Conservation (phyloP, 2,797 vertebrate genomes). For the Chelon auratus region DNA sequence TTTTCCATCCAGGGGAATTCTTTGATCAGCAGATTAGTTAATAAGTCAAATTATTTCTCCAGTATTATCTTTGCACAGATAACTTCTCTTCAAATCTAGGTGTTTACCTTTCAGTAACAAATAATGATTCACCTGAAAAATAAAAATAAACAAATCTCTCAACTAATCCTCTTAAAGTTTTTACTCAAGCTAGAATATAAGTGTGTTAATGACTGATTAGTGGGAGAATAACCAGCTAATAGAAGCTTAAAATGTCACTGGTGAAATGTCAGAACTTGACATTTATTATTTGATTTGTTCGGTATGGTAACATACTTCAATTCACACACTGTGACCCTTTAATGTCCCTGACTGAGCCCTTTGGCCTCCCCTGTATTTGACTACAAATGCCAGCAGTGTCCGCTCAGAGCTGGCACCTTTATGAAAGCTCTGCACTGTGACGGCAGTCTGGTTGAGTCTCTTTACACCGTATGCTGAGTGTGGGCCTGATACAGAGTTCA, state of each 20-base stretch:
- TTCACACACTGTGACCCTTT: not conserved
- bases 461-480: conserved; percentile 61
- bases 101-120: not conserved
- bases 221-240: not conserved
- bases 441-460: conserved; percentile 51
- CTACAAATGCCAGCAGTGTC: conserved; percentile 35
- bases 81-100: not conserved
- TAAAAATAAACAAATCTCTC: not conserved
- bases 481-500: conserved; percentile 56
- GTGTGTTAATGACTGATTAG: not conserved
- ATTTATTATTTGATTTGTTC: not conserved
- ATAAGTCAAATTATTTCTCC: no score
- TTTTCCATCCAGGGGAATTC: not conserved
- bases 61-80: no score
- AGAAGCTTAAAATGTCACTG: not conserved
- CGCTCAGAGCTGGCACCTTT: conserved; percentile 9
- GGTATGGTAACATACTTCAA: not conserved
- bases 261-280: conserved; percentile 2
- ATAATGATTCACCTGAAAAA: not conserved
- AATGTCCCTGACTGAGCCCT: not conserved
- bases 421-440: conserved; percentile 59
- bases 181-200: not conserved
- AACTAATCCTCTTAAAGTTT: not conserved
- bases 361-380: not conserved
- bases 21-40: not conserved